Conservation (phyloP, 2,797 vertebrate species). For the Propithecus deckenii region DNA sequence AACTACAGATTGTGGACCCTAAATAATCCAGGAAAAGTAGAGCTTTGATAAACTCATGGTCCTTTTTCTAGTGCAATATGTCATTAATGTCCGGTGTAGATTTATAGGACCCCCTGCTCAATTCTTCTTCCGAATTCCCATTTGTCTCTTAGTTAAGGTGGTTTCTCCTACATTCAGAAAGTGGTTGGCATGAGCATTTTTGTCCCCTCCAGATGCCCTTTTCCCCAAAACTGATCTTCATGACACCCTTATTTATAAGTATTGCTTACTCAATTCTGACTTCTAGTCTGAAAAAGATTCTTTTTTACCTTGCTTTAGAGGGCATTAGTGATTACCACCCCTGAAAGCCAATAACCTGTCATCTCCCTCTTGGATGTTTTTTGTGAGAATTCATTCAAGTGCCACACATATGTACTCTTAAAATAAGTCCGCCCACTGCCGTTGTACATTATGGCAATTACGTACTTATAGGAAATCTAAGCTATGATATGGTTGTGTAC, state of each 20-base stretch:
- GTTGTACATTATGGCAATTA: background rate
- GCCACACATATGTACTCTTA: background rate
- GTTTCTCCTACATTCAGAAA: background rate
- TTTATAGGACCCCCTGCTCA: background rate
- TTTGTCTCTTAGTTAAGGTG: slow-evolving; percentile 25
- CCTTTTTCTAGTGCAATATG: background rate
- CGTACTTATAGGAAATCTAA: background rate
- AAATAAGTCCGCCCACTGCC: background rate
- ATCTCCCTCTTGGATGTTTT: slow-evolving; percentile 33
- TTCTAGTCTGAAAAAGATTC: background rate
- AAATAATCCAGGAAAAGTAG: background rate
- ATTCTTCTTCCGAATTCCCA: background rate
- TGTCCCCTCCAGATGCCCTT: background rate
- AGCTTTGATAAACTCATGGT: slow-evolving; percentile 26
- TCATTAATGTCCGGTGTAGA: background rate
- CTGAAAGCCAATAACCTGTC: background rate
- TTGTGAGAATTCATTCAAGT: slow-evolving; percentile 34
- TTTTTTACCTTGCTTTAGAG: slow-evolving; percentile 32
- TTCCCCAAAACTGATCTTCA: background rate
- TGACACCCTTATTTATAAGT: background rate
- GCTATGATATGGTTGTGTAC: background rate
- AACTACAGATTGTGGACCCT: background rate
- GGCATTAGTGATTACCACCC: background rate
- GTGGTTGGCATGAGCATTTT: slow-evolving; percentile 23
- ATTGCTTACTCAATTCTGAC: background rate